These are phyloP conservation scores for Drosophila nikananu DNA, from an alignment of 1,140 invertebrate species.

Conservation along the genomic window DNA sequence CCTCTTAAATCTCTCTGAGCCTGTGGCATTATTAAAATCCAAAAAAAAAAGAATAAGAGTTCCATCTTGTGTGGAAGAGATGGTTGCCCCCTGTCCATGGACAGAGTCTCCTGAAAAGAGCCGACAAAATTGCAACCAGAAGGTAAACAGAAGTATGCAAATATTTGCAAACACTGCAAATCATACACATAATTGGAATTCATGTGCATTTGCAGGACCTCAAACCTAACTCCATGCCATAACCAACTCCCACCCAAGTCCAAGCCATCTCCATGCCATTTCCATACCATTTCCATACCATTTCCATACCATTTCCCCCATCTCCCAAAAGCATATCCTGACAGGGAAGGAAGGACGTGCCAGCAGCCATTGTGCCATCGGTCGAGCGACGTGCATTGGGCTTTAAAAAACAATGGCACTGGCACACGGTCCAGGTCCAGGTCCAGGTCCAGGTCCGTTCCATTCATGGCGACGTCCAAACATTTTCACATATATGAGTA, in stretches of 20 bases:
- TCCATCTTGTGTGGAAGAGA: background rate
- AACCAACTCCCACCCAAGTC: background rate
- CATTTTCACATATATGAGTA: constrained; percentile 78
- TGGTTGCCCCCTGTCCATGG: background rate
- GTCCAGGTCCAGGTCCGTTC: constrained; percentile 10
- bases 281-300: background rate
- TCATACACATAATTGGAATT: constrained; percentile 81
- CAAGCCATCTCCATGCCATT: background rate
- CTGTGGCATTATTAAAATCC: background rate
- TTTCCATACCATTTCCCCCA: too few species aligned
- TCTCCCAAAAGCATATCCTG: background rate
- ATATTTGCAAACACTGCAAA: constrained; percentile 76
- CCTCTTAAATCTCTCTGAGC: background rate
- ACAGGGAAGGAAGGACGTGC: constrained; percentile 19
- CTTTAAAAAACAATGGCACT: constrained; percentile 76
- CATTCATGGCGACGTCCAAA: constrained; percentile 57
- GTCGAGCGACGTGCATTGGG: constrained; percentile 54
- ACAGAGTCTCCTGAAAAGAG: constrained; percentile 48
- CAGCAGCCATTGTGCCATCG: constrained; percentile 46
- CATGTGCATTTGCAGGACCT: constrained; percentile 44
- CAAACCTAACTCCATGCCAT: background rate
- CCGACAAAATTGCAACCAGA: constrained; percentile 74
- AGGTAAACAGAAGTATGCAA: constrained; percentile 71
- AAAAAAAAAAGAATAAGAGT: background rate
- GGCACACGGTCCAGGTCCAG: constrained; percentile 25